Percentiles rank a stretch among this genome's conserved stretches.
These are phyloP conservation scores for Euthynnus affinis DNA, from an alignment of 2,797 vertebrate species.

Conservation along the genomic window DNA sequence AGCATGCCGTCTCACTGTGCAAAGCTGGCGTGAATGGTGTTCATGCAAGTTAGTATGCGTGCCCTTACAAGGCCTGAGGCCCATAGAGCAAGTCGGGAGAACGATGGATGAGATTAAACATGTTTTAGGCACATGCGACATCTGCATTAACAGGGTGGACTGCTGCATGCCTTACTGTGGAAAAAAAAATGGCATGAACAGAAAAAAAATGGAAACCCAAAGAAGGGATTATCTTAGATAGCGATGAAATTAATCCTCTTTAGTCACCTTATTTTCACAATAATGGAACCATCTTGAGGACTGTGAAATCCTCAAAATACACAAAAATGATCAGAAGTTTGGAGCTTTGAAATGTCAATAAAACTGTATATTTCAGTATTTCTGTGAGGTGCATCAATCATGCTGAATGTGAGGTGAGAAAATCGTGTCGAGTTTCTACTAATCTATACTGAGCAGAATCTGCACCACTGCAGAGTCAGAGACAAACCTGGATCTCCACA, in stretches of 20 bases:
- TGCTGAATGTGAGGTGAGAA: conserved; percentile 17
- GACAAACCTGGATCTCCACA: conserved; percentile 38
- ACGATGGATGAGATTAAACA: conserved; percentile 70
- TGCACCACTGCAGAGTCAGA: conserved; percentile 47
- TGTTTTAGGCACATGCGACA: conserved; percentile 74
- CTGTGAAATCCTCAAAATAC: conserved; percentile 11
- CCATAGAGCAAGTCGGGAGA: conserved; percentile 45
- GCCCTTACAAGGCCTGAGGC: conserved; percentile 62
- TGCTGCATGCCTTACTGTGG: conserved; percentile 30
- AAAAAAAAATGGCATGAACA: conserved; percentile 21
- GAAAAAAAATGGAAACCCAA: conserved; percentile 26
- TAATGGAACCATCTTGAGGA: background rate
- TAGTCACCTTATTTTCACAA: conserved; percentile 3
- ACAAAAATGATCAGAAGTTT: background rate
- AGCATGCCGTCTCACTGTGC: conserved; percentile 71
- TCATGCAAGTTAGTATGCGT: conserved; percentile 94
- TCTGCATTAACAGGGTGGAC: conserved; percentile 54
- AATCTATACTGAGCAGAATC: conserved; percentile 28
- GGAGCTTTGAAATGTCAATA: background rate
- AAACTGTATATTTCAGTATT: background rate
- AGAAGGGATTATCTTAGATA: conserved; percentile 29
- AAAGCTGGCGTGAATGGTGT: conserved; percentile 64
- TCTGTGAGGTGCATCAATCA: background rate
- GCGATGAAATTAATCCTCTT: conserved; percentile 32
- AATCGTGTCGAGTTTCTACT: conserved; percentile 6